Evolutionary conservation across 2,797 vertebrate species (phyloP), one percentile per base, ranked within the genome.

Genomic region (Peromyscus aztecus): DNA sequence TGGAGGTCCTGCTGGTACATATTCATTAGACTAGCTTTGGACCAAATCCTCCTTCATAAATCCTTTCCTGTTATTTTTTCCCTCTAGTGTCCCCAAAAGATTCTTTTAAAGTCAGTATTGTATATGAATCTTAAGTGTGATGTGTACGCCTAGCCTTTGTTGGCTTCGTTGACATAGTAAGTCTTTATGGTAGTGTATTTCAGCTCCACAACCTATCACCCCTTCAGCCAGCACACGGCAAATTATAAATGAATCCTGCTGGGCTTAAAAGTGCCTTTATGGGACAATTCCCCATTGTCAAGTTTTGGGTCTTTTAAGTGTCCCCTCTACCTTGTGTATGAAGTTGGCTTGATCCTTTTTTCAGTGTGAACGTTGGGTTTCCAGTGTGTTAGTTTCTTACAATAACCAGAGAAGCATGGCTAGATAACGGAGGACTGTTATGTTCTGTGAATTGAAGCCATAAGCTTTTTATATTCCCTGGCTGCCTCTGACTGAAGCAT

Each of bases 341-440:
- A 94, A 55, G 78, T 76, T 65, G 84, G 88, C n/a, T 92, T 65
- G 71, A 76, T 84, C n/a, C 2, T 85, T 14, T 85, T 55, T 93
- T 90, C 6, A 97, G 94, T 94, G 75, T 96, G 95, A 94, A 94
- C 89, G 59, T 80, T 95, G 75, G 89, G 89, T 96, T 94, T 96
- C 40, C n/a, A 82, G 91, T 94, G 43, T 96, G 67, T 43, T 92
- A n/a, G 77, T 96, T 94, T 92, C 75, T 96, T 96, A 77, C 23
- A 92, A 84, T 95, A 67, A 80, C 55, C 80, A 96, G 84, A 91
- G 90, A 86, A 91, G 65, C 90, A 57, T 95, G 82, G 34, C 67
- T 55, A n/a, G 46, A n/a, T 94, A 92, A 88, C 63, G 67, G 82
- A 94, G 40, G 85, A 40, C 49, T 43, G 1, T 82, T 75, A 69